Conservation (phyloP, 2,888 invertebrate genomes). For the Metacarcinus magister region DNA sequence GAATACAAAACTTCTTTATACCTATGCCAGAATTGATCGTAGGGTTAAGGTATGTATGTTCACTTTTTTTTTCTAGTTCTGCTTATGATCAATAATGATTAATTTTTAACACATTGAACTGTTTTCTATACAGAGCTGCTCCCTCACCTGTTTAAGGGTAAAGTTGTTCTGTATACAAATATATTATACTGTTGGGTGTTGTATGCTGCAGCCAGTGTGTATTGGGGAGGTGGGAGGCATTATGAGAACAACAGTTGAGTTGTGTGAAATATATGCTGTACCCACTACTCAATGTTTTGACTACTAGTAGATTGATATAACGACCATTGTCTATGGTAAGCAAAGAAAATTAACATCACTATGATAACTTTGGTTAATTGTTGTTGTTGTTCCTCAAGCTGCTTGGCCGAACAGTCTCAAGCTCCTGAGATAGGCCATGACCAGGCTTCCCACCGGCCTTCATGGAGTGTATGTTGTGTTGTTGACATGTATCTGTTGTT, state of each 20-base stretch:
- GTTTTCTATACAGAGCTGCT: neutral
- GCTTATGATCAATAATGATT: neutral
- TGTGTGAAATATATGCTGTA: neutral
- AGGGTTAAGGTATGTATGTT: constrained; percentile 85
- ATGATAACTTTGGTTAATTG: neutral
- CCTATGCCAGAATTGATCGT: constrained; percentile 86
- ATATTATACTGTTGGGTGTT: no score
- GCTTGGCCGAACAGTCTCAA: no score
- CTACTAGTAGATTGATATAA: neutral
- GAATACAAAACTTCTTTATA: constrained; percentile 86
- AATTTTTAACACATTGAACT: neutral
- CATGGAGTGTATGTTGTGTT: no score
- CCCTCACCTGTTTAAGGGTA: neutral
- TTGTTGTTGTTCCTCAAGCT: no score
- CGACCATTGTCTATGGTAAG: neutral
- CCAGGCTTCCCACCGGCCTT: no score
- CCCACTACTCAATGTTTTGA: neutral
- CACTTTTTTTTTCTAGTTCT: neutral
- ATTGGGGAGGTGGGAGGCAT: neutral
- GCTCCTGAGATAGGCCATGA: no score
- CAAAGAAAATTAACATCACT: neutral
- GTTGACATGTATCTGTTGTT: no score
- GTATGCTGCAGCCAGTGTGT: no score
- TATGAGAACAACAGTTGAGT: neutral
- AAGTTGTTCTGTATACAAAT: no score